phyloP scores from a whole-genome alignment of 2,113 vertebrate species.

The Mellivora capensis region DNA sequence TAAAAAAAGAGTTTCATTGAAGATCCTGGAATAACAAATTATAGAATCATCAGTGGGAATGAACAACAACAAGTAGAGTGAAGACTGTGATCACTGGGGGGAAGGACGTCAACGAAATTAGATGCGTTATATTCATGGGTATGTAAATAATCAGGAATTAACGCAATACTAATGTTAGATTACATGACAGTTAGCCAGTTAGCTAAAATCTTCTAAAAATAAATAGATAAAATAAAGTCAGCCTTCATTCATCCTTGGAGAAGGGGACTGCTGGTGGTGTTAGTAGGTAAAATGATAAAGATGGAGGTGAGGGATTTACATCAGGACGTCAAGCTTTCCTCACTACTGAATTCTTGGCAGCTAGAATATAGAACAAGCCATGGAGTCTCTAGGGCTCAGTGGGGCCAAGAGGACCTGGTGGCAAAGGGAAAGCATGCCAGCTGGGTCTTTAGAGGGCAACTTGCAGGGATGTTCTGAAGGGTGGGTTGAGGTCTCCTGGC shows the following conservation, averaged over 20 bases:
- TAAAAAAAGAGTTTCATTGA: background rate
- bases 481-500: background rate
- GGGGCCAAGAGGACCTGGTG: background rate
- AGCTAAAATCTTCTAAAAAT: background rate
- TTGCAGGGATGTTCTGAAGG: background rate
- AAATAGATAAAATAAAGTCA: background rate
- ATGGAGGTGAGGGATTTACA: background rate
- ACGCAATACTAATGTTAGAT: background rate
- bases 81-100: background rate
- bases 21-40: background rate
- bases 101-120: background rate
- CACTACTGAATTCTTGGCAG: background rate
- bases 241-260: background rate
- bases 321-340: background rate
- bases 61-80: background rate
- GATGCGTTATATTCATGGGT: background rate
- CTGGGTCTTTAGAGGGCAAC: accelerated
- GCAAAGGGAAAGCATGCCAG: background rate
- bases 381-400: background rate
- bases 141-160: background rate
- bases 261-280: background rate
- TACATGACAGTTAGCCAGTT: background rate
- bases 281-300: background rate
- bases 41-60: background rate
- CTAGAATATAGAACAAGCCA: background rate